Evolutionary conservation across 2,888 invertebrate species (phyloP).

Genomic region (Trissolcus brochymenae): DNA sequence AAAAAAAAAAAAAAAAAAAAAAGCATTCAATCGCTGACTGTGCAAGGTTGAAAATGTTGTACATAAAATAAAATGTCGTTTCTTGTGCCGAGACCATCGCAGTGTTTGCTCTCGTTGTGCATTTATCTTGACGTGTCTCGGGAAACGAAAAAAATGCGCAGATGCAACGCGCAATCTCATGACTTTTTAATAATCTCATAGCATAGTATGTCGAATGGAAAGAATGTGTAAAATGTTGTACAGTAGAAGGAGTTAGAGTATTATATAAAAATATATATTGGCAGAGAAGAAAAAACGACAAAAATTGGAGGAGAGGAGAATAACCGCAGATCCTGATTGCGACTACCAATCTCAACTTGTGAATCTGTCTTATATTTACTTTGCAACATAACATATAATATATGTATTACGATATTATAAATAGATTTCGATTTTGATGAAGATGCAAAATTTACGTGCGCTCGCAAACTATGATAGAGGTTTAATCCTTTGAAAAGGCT

Average conservation of each 20-base stretch:
- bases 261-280: conserved; percentile 61
- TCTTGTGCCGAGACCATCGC: conserved; percentile 23
- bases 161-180: conserved; percentile 73
- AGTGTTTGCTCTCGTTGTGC: conserved; percentile 46
- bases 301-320: conserved; percentile 32
- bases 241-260: conserved; percentile 74
- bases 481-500: neutral
- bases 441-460: conserved; percentile 50
- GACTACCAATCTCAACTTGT: conserved; percentile 76
- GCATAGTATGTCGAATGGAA: conserved; percentile 69
- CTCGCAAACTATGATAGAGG: conserved; percentile 45
- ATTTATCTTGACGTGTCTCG: conserved; percentile 57
- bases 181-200: conserved; percentile 75
- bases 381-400: conserved; percentile 73
- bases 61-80: conserved; percentile 35
- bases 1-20: neutral
- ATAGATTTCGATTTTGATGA: conserved; percentile 57
- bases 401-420: conserved; percentile 63
- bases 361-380: conserved; percentile 74
- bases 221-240: conserved; percentile 76
- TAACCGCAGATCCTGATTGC: conserved; percentile 56
- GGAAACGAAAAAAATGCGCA: conserved; percentile 24
- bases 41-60: conserved; percentile 14
- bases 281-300: conserved; percentile 9
- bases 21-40: neutral